A percentile compares a stretch with the other conserved stretches of the same genome.
phyloP scores from a whole-genome alignment of 2,113 vertebrate species.

The Noturus placidus region DNA sequence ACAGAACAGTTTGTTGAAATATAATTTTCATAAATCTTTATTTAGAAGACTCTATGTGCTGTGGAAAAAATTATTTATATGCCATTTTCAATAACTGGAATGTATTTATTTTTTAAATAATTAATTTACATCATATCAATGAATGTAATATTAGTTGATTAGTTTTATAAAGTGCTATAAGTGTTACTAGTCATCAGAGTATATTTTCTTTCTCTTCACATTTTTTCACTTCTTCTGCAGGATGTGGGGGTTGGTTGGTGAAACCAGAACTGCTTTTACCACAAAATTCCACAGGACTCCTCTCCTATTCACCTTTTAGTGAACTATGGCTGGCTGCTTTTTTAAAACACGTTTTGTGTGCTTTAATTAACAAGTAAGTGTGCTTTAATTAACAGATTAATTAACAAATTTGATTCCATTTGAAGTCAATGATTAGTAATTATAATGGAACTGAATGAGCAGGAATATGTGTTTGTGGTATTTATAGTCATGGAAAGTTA shows the following conservation, averaged over 20 bases:
- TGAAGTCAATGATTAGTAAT: neutral
- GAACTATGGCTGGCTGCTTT: neutral
- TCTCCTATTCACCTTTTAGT: neutral
- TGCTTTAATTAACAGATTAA: neutral
- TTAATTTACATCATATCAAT: neutral
- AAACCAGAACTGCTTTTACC: constrained; percentile 19
- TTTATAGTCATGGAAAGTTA: neutral
- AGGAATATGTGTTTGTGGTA: neutral
- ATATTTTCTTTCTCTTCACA: neutral
- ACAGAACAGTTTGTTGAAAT: neutral
- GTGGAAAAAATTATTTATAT: neutral
- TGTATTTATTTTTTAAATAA: neutral
- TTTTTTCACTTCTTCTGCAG: constrained; percentile 16
- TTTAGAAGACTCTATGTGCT: neutral
- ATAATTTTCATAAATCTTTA: neutral
- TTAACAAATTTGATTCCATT: neutral
- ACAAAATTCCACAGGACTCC: constrained; percentile 25
- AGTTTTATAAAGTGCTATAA: neutral
- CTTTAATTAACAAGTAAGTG: neutral
- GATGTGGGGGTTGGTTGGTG: constrained; percentile 37
- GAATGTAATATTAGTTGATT: too few species aligned
- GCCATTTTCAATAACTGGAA: neutral
- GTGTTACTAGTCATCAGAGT: constrained; percentile 1
- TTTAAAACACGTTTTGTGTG: neutral
- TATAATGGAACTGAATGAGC: neutral